These are phyloP conservation scores for Henicopernis longicauda DNA, from an alignment of 2,113 vertebrate genomes.

Conservation along the genomic window DNA sequence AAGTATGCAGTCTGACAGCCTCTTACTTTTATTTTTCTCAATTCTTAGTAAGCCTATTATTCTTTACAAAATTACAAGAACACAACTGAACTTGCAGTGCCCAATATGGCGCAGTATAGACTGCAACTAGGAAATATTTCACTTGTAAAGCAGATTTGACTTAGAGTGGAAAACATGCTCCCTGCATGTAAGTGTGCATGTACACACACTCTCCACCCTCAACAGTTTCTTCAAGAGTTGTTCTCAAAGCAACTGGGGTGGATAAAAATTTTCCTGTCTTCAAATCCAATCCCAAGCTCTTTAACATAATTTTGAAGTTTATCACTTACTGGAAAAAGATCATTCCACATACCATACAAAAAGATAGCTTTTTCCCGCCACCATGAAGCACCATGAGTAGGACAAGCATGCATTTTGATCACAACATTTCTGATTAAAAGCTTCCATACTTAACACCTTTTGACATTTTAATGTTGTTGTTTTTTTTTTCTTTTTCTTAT, in stretches of 20 bases:
- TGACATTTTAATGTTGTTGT: neutral
- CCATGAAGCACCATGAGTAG: neutral
- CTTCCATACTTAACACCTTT: neutral
- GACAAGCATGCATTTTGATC: neutral
- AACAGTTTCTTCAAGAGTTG: neutral
- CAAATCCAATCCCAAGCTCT: neutral
- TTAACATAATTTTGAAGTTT: neutral
- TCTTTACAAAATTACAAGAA: neutral
- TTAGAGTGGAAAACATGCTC: neutral
- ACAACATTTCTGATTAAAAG: neutral
- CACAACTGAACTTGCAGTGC: neutral
- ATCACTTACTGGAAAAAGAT: neutral
- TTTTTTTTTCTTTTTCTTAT: neutral
- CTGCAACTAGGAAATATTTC: neutral
- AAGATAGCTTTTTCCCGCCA: accelerated
- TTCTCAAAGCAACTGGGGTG: neutral
- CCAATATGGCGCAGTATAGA: neutral
- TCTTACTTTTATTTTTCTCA: neutral
- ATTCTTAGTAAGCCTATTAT: neutral
- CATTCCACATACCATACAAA: neutral
- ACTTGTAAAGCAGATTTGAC: neutral
- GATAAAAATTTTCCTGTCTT: neutral
- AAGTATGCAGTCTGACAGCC: neutral
- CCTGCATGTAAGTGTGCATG: accelerated
- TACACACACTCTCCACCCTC: neutral